Base-by-base conservation (phyloP, 2,113 vertebrate species). In the Andinoacara biseriatus region DNA sequence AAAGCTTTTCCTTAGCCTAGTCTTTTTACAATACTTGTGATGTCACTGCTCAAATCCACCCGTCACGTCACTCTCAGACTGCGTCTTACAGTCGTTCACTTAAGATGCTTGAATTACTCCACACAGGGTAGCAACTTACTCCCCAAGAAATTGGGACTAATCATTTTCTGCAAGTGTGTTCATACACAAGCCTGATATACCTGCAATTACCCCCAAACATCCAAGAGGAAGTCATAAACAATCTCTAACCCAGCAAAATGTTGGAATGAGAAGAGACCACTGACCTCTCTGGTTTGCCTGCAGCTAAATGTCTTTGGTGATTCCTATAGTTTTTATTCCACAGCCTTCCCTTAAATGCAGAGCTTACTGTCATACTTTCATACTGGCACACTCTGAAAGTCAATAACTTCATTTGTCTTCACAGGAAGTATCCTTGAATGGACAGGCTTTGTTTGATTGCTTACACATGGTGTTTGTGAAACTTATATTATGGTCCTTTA, bases 41-140 rank as follows among this genome's bases (percentile, higher is more conserved):
- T 31, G 43, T 72, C 43, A 52, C 43, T 72, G 43, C 65, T 52
- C 43, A 52, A 72, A 72, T 72, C 65, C 43, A n/a, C 43, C 43
- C 20, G 24, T 24, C 43, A 52, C 13, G 24, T 52, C 43, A 72
- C 52, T 18, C 65, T 72, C 65, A 72, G 4, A 15, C 43, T 5
- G 2, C 14, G 5, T 46, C 43, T 15, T 15, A 46, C 11, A 46
- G 65, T 20, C 43, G 20, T 72, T 46, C 17, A 72, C 43, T 52
- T 52, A 72, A 52, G 43, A 72, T 52, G 43, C 24, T 31, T 31
- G 17, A 0, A 72, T 52, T 72, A 9, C 65, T 69, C 24, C 10
- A 52, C 24, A 7, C 24, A 24, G 65, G 26, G 65, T 49, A 69
- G 43, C 24, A 31, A 46, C 43, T 72, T 13, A 13, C 65, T 69